Conservation (phyloP, 2,113 vertebrate genomes). For the Heterotilapia buettikoferi region DNA sequence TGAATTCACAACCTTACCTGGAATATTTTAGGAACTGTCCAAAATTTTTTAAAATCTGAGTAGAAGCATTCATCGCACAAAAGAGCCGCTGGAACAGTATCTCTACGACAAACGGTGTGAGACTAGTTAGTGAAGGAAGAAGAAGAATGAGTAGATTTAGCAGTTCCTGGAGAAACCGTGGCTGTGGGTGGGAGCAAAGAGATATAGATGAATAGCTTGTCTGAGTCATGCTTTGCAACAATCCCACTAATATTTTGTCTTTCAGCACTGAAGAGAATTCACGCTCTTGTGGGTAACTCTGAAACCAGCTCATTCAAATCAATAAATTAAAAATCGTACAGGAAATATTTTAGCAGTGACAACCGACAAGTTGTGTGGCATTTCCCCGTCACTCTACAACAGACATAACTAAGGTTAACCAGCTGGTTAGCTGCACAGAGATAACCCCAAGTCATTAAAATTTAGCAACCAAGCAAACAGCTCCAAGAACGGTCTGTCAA, state of each 20-base stretch:
- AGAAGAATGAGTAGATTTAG: too few species aligned
- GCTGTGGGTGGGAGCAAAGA: too few species aligned
- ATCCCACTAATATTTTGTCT: too few species aligned
- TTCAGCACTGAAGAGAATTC: too few species aligned
- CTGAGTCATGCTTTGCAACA: too few species aligned
- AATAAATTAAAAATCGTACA: background rate
- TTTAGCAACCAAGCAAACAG: background rate
- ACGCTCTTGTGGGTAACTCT: too few species aligned
- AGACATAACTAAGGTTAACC: background rate
- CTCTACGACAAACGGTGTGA: background rate
- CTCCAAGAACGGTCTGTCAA: background rate
- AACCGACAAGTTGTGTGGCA: background rate
- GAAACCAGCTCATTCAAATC: too few species aligned
- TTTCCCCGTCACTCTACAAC: background rate
- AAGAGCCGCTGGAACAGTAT: fast-evolving
- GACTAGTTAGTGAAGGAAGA: background rate
- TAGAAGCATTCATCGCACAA: fast-evolving
- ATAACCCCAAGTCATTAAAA: background rate
- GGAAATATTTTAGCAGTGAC: background rate
- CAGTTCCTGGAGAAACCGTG: too few species aligned
- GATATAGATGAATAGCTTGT: too few species aligned
- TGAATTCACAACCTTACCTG: background rate
- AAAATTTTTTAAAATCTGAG: fast-evolving
- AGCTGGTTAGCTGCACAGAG: background rate
- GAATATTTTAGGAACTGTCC: background rate